Percentiles rank a stretch among this genome's conserved stretches.
Evolutionary conservation across 2,797 vertebrate species (phyloP).

Genomic region (Microchirus variegatus): DNA sequence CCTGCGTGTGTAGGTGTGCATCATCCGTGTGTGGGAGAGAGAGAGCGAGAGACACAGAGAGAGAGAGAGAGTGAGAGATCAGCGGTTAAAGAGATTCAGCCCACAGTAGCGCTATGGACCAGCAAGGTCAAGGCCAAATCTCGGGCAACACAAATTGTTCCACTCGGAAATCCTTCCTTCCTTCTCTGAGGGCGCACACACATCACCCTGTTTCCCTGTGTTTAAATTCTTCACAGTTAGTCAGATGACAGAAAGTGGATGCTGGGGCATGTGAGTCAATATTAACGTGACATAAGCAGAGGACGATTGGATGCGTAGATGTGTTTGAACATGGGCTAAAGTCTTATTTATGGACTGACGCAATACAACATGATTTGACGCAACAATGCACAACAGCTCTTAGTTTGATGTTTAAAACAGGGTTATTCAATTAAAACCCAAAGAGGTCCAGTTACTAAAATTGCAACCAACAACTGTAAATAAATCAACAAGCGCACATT

Average conservation of each 20-base stretch:
- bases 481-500: too few relatives aligned
- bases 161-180: constrained; percentile 58
- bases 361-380: too few relatives aligned
- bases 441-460: too few relatives aligned
- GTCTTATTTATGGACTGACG: too few relatives aligned
- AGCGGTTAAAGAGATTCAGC: constrained; percentile 66
- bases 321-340: too few relatives aligned
- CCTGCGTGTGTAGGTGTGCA: constrained; percentile 34
- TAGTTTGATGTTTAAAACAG: too few relatives aligned
- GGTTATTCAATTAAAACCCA: too few relatives aligned
- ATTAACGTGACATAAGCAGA: constrained; percentile 7
- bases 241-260: constrained; percentile 6
- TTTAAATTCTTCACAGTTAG: constrained; percentile 21
- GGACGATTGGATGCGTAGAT: background rate
- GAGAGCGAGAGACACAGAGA: background rate
- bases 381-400: too few relatives aligned
- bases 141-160: constrained; percentile 75
- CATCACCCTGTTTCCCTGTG: constrained; percentile 43
- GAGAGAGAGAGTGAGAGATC: constrained; percentile 41
- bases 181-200: constrained; percentile 41
- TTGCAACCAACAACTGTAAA: too few relatives aligned
- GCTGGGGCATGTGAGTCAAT: background rate
- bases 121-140: constrained; percentile 72
- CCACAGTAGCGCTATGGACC: constrained; percentile 64
- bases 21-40: constrained; percentile 9